Conservation (phyloP, 1,140 invertebrate species). For the Drosophila serrata region DNA sequence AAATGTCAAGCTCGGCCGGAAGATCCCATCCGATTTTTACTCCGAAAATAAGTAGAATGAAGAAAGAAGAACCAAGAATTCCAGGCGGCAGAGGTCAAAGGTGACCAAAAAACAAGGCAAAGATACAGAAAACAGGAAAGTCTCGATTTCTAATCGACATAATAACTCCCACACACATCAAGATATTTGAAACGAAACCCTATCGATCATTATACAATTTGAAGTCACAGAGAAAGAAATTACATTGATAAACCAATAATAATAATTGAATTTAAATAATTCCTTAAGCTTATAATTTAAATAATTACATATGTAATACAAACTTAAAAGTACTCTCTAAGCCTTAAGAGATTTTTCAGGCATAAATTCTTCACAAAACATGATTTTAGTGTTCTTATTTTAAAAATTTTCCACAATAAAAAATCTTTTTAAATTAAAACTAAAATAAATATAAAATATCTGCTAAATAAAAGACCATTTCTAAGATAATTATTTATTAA, state of each 20-base stretch:
- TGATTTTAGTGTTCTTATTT: not conserved
- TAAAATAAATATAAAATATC: not conserved
- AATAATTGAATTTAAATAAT: not conserved
- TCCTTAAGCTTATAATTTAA: not conserved
- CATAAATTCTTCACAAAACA: not conserved
- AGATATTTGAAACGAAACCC: not conserved
- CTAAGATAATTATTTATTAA: not conserved
- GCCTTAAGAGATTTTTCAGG: not conserved
- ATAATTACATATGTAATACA: no score
- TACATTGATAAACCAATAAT: not conserved
- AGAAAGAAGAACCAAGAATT: slow-evolving; percentile 25
- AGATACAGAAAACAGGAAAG: slow-evolving; percentile 6
- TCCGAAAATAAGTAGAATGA: not conserved
- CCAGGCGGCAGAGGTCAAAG: slow-evolving; percentile 49
- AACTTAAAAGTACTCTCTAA: not conserved
- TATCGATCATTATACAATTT: slow-evolving; percentile 60
- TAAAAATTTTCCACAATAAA: not conserved
- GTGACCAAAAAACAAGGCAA: slow-evolving; percentile 35
- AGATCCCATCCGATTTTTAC: slow-evolving; percentile 28
- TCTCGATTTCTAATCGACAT: slow-evolving; percentile 16
- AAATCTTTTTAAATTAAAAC: not conserved
- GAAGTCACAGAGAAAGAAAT: not conserved
- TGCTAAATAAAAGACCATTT: no score
- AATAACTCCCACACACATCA: slow-evolving; percentile 40
- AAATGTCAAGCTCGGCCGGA: slow-evolving; percentile 59